phyloP scores from a whole-genome alignment of 2,888 invertebrate species.

The Osedax fenrisi region DNA sequence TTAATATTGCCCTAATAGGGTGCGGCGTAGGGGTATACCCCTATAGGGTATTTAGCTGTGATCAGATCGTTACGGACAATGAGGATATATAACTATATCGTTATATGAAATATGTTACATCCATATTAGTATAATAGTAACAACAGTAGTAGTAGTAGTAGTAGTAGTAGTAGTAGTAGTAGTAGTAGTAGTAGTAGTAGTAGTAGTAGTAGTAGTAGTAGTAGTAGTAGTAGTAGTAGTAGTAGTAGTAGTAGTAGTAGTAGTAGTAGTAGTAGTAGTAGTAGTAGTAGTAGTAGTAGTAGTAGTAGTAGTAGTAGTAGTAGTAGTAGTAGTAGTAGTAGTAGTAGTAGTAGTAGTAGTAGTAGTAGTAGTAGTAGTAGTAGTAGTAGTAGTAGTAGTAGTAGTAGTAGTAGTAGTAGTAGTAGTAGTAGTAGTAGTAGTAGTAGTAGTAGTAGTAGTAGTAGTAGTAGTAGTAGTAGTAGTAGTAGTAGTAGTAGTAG shows the following conservation, averaged over 20 bases:
- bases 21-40: too few relatives aligned
- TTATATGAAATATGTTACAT: too few relatives aligned
- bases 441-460: conserved; percentile 12
- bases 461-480: conserved; percentile 18
- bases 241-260: conserved; percentile 20
- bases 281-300: conserved; percentile 18
- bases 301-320: conserved; percentile 18
- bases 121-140: too few relatives aligned
- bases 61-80: too few relatives aligned
- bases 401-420: conserved; percentile 21
- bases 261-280: conserved; percentile 21
- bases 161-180: not conserved
- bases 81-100: too few relatives aligned
- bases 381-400: conserved; percentile 5
- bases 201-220: conserved; percentile 11
- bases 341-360: not conserved
- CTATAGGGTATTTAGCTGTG: too few relatives aligned
- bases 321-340: conserved; percentile 15
- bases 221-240: conserved; percentile 19
- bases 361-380: not conserved
- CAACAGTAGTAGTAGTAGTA: conserved; percentile 11
- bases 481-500: not conserved
- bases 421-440: conserved; percentile 8
- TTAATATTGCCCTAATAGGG: too few relatives aligned
- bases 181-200: conserved; percentile 2